Base-by-base conservation (phyloP, 2,888 invertebrate genomes). In the Trachelus troglodyta region DNA sequence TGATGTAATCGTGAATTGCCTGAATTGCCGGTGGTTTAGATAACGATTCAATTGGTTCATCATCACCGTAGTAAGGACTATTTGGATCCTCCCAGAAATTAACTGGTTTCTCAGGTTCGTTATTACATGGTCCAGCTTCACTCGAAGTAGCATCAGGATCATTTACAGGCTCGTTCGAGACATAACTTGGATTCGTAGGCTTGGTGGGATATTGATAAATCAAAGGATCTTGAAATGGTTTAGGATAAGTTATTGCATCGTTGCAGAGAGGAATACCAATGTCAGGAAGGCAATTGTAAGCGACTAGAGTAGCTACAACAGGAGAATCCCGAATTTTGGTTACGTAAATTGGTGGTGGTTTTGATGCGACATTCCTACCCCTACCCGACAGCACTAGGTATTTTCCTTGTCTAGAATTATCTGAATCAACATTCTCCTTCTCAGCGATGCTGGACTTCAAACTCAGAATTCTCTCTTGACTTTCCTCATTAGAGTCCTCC, bases 231-330 rank as follows among this genome's bases (percentile, higher is more conserved):
- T 69, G 12, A 69, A 30, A 30, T 12, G 69, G 69, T 31, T 69
- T 31, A n/a, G 69, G 30, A 37, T 37, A 40, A 40, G 40, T 40
- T 40, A 23, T 1, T 6, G 23, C 15, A 40, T 40, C 23, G 33
- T 69, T 31, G 11, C 91, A 91, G 33, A 89, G 81, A 0, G 90
- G 91, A 11, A 91, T 81, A 4, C 88, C 89, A 31, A 87, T 80
- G 69, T 90, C 85, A 1, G 91, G 91, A 1, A 90, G 77, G 76
- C 91, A 92, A 78, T 89, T 89, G 33, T 86, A 77, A 4, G 89
- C 89, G 0, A 90, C 83, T 9, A 91, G 83, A 3, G 88, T 90
- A 1, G 91, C 91, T 3, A 89, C 89, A 0, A 90, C 84, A 4
- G 88, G 85, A 4, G 87, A 83, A 75, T 89, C 85, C 12, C 86